Conservation (phyloP, 2,888 invertebrate species). For the Drosophila algonquin region DNA sequence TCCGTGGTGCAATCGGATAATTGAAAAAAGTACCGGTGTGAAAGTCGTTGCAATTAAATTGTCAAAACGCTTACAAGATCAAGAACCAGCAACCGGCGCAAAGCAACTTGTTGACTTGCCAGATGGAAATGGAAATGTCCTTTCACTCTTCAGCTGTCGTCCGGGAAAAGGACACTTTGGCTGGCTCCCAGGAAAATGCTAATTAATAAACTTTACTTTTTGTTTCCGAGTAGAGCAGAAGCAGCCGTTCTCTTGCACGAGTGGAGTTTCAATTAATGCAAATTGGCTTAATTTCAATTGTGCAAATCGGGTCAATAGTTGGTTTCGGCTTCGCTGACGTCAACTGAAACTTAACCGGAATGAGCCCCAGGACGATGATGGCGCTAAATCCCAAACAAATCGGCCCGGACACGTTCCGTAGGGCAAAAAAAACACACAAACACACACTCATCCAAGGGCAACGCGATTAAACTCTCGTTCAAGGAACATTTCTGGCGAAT, state of each 20-base stretch:
- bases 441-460: conserved; percentile 11
- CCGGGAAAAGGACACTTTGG: neutral
- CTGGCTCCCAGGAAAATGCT: conserved; percentile 13
- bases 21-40: neutral
- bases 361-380: conserved; percentile 1
- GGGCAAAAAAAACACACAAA: conserved; percentile 31
- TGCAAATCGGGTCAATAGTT: conserved; percentile 24
- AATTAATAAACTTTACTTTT: conserved; percentile 45
- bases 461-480: conserved; percentile 31
- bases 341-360: conserved; percentile 7
- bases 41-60: neutral
- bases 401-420: conserved; percentile 64
- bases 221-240: neutral
- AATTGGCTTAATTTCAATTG: conserved; percentile 60
- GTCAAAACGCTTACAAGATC: neutral
- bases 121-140: conserved; percentile 3
- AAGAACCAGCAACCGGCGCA: too few species aligned
- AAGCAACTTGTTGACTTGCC: neutral
- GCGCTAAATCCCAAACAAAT: conserved; percentile 59
- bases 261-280: conserved; percentile 42
- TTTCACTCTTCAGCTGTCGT: neutral
- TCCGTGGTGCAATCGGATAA: neutral
- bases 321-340: conserved; percentile 36
- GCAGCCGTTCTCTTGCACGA: conserved; percentile 37
- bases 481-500: conserved; percentile 31